These are phyloP conservation scores for Cephus cinctus DNA, from an alignment of 1,140 invertebrate genomes.

Conservation along the genomic window DNA sequence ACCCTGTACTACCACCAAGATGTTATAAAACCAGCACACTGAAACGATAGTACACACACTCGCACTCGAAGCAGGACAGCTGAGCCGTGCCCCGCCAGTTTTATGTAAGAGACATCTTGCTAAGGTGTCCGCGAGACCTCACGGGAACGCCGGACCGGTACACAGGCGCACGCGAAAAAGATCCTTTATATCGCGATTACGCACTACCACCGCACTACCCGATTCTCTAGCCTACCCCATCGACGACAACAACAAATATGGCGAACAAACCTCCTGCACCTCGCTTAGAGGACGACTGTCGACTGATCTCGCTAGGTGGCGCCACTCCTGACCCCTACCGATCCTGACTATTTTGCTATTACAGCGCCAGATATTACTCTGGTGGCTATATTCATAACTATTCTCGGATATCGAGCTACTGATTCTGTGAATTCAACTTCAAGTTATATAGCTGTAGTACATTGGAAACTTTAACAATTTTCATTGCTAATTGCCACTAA, in stretches of 20 bases:
- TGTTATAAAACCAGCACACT: background rate
- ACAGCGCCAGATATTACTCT: too few relatives aligned
- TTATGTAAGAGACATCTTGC: slow-evolving; percentile 31
- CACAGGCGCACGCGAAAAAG: slow-evolving; percentile 16
- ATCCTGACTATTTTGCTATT: too few relatives aligned
- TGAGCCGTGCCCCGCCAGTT: slow-evolving; percentile 34
- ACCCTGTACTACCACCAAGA: slow-evolving; percentile 14
- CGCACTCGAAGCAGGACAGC: slow-evolving; percentile 33
- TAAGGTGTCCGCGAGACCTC: slow-evolving; percentile 12
- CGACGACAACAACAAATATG: slow-evolving; percentile 64
- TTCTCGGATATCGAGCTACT: too few relatives aligned
- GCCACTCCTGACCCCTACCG: slow-evolving; percentile 1
- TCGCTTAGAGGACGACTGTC: slow-evolving; percentile 8
- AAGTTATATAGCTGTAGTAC: too few relatives aligned
- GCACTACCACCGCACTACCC: slow-evolving; percentile 6
- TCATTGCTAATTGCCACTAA: too few relatives aligned
- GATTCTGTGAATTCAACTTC: too few relatives aligned
- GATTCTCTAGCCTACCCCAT: slow-evolving; percentile 52
- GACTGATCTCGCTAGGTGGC: slow-evolving; percentile 2
- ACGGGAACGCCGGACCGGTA: slow-evolving; percentile 10
- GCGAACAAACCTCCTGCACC: slow-evolving; percentile 41
- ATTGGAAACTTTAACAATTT: too few relatives aligned
- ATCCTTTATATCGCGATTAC: slow-evolving; percentile 7
- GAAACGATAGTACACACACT: slow-evolving; percentile 19
- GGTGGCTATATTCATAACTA: too few relatives aligned